These are phyloP conservation scores for Atlantisia rogersi DNA, from an alignment of 2,113 vertebrate genomes.

Conservation along the genomic window DNA sequence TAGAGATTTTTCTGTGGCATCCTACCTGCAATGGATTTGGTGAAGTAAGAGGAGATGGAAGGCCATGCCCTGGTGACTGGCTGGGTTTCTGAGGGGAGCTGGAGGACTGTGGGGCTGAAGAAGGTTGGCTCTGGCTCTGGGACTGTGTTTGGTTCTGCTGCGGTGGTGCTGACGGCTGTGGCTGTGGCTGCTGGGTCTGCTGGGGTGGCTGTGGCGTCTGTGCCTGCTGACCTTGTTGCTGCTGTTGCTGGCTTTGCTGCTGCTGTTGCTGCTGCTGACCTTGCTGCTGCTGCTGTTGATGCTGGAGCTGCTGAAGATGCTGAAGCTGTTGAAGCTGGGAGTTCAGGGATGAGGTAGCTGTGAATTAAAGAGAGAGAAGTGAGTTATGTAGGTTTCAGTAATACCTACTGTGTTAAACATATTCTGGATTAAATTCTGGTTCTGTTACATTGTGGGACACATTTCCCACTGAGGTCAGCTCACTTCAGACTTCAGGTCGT, in stretches of 20 bases:
- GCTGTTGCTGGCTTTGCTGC: slow-evolving; percentile 72
- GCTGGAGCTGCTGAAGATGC: slow-evolving; percentile 95
- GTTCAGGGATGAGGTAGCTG: slow-evolving; percentile 99
- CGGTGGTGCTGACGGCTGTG: slow-evolving; percentile 53
- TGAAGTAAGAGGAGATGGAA: slow-evolving; percentile 91
- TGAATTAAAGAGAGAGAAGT: slow-evolving; percentile 47
- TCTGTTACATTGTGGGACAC: not conserved
- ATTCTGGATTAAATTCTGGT: not conserved
- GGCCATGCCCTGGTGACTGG: slow-evolving; percentile 90
- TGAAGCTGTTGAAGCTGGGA: slow-evolving; percentile 98
- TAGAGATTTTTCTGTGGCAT: not conserved
- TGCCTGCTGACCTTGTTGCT: slow-evolving; percentile 68
- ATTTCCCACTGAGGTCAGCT: not conserved
- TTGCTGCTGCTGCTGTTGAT: slow-evolving; percentile 85
- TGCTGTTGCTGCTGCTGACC: slow-evolving; percentile 77
- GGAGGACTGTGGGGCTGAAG: slow-evolving; percentile 79
- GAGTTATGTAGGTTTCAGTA: not conserved
- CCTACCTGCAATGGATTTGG: slow-evolving; percentile 91
- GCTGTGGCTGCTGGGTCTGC: slow-evolving; percentile 70
- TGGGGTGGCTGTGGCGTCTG: slow-evolving; percentile 73
- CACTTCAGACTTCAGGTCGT: not conserved
- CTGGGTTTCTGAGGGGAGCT: slow-evolving; percentile 89
- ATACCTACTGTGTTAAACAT: not conserved
- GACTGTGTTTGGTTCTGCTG: slow-evolving; percentile 81
- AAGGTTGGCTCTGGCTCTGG: slow-evolving; percentile 80